phyloP scores from a whole-genome alignment of 1,140 invertebrate species.

The Eumeta japonica region DNA sequence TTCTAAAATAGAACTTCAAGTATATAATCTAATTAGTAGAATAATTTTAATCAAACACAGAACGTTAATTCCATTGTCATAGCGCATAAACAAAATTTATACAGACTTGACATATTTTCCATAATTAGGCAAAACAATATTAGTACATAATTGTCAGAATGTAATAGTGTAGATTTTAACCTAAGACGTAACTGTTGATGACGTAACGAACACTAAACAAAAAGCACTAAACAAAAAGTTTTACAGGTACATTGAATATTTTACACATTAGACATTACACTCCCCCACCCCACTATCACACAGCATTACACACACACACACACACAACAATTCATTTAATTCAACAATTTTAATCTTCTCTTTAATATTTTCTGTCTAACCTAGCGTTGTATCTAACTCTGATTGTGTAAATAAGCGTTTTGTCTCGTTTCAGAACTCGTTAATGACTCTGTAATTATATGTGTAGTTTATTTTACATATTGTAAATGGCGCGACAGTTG shows the following conservation, averaged over 20 bases:
- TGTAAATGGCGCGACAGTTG: constrained; percentile 43
- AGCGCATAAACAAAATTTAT: no score
- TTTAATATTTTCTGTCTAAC: constrained; percentile 55
- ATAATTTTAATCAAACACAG: no score
- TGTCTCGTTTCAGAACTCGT: constrained; percentile 49
- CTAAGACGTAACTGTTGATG: no score
- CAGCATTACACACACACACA: constrained; percentile 8
- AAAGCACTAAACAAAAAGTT: no score
- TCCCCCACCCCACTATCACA: constrained; percentile 2
- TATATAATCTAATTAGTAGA: no score
- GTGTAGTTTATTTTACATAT: constrained; percentile 44
- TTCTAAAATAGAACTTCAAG: no score
- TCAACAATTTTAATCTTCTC: constrained; percentile 41
- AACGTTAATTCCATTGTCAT: no score
- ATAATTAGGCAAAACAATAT: no score
- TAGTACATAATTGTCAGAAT: no score
- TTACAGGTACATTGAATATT: not conserved
- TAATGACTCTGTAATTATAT: constrained; percentile 43
- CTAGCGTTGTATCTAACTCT: constrained; percentile 48
- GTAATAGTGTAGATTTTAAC: no score
- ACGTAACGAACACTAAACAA: no score
- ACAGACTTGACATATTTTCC: no score
- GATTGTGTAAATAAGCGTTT: constrained; percentile 54
- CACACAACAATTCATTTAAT: constrained; percentile 20
- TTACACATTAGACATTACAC: constrained; percentile 7